Conservation (phyloP, 2,113 vertebrate species). For the Ammospiza caudacuta region DNA sequence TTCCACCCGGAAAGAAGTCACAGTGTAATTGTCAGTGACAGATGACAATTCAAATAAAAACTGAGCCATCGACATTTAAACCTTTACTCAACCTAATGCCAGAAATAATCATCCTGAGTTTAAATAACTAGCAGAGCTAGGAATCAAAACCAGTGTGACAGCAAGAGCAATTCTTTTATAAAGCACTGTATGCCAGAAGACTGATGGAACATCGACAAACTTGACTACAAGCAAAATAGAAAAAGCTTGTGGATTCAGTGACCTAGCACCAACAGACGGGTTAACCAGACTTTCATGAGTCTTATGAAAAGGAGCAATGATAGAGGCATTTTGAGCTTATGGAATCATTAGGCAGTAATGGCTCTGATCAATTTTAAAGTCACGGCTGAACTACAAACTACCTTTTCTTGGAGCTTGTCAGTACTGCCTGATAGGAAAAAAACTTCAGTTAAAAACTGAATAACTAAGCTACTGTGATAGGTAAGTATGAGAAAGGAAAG, state of each 20-base stretch:
- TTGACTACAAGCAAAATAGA: neutral
- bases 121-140: neutral
- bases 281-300: neutral
- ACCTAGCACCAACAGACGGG: neutral
- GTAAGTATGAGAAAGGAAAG: neutral
- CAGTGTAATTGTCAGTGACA: neutral
- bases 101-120: neutral
- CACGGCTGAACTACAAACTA: neutral
- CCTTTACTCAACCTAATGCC: neutral
- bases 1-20: neutral
- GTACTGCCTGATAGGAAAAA: neutral
- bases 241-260: neutral
- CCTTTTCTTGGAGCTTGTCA: neutral
- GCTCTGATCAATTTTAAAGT: neutral
- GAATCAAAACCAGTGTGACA: neutral
- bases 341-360: neutral
- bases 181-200: neutral
- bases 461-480: neutral
- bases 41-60: neutral
- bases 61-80: neutral
- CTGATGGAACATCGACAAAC: neutral
- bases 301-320: neutral
- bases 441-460: neutral
- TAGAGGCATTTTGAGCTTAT: neutral
- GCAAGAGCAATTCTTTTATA: neutral